A percentile compares a stretch with the other conserved stretches of the same genome.
Evolutionary conservation across 2,888 invertebrate genomes (phyloP).

Genomic region (Agelastica alni): DNA sequence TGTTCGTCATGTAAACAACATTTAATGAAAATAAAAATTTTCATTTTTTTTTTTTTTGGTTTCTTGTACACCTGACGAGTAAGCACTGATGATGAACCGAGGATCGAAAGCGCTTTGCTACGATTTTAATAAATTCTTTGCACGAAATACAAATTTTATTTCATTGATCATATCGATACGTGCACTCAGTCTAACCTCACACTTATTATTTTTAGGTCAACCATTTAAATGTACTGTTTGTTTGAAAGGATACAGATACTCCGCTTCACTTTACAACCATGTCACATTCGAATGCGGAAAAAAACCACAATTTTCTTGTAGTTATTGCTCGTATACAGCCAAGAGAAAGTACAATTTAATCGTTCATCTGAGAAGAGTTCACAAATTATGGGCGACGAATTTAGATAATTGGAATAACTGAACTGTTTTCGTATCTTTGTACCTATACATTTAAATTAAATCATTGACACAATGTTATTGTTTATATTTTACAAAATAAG

Average conservation of each 20-base stretch:
- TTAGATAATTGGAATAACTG: neutral
- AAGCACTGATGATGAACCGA: too few relatives aligned
- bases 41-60: too few relatives aligned
- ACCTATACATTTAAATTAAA: too few relatives aligned
- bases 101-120: too few relatives aligned
- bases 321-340: constrained; percentile 27
- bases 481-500: neutral
- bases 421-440: neutral
- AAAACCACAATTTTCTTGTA: constrained; percentile 31
- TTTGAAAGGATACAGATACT: constrained; percentile 28
- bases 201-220: constrained; percentile 9
- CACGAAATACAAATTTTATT: too few relatives aligned
- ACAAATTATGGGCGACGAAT: neutral
- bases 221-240: constrained; percentile 14
- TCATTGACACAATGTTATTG: too few relatives aligned
- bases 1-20: too few relatives aligned
- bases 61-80: too few relatives aligned
- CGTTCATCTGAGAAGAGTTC: constrained; percentile 19
- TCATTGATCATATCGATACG: too few relatives aligned
- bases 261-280: constrained; percentile 32
- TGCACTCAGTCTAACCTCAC: too few relatives aligned
- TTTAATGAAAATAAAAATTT: too few relatives aligned
- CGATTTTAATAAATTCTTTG: too few relatives aligned
- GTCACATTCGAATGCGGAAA: constrained; percentile 35
- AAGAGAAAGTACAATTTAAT: constrained; percentile 34